Conservation (phyloP, 2,888 invertebrate species). For the Heliconius ethilla region DNA sequence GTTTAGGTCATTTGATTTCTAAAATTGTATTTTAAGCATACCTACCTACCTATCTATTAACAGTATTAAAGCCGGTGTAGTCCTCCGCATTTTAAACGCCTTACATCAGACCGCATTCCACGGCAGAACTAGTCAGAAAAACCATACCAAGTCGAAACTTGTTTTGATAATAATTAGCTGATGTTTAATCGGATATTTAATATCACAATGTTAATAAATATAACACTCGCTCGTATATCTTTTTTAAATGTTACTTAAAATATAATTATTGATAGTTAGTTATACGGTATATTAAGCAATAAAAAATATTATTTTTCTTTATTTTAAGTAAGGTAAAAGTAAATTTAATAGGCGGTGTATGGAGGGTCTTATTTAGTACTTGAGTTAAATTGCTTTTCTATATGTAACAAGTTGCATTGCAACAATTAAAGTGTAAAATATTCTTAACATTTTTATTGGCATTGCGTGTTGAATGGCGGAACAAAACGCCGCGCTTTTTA, state of each 20-base stretch:
- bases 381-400: too few species aligned
- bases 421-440: too few species aligned
- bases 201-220: conserved; percentile 33
- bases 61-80: neutral
- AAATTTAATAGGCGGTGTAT: too few species aligned
- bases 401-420: too few species aligned
- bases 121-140: conserved; percentile 44
- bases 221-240: conserved; percentile 19
- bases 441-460: too few species aligned
- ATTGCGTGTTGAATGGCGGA: too few species aligned
- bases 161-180: conserved; percentile 45
- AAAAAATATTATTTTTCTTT: neutral
- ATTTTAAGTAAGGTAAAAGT: neutral
- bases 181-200: conserved; percentile 39
- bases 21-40: conserved; percentile 1
- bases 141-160: conserved; percentile 44
- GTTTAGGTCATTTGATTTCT: conserved; percentile 6
- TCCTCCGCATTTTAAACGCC: conserved; percentile 42
- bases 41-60: neutral
- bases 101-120: conserved; percentile 46
- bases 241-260: conserved; percentile 7
- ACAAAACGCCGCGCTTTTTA: too few species aligned
- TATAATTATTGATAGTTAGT: neutral
- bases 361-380: too few species aligned
- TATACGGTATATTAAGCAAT: neutral